Evolutionary conservation across 2,888 invertebrate genomes (phyloP).

Genomic region (Epirrhoe alternata): DNA sequence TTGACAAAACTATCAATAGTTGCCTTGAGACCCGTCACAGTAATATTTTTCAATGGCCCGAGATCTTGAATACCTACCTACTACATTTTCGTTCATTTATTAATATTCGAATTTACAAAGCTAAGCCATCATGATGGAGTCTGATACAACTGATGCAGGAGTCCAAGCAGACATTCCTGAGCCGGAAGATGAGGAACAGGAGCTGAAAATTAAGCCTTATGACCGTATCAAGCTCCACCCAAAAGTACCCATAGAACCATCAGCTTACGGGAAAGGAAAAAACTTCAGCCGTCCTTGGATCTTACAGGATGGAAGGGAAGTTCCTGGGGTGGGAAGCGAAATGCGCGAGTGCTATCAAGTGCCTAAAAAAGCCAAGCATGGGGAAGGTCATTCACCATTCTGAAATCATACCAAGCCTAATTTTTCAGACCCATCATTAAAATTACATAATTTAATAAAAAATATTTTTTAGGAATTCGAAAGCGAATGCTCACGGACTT

Average conservation of each 20-base stretch:
- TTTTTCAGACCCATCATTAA: background rate
- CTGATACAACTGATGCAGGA: slow-evolving; percentile 54
- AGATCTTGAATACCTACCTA: too few species aligned
- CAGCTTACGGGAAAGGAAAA: slow-evolving; percentile 71
- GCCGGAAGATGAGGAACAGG: slow-evolving; percentile 55
- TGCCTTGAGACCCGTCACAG: too few species aligned
- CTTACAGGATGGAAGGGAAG: slow-evolving; percentile 72
- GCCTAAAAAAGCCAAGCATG: slow-evolving; percentile 61
- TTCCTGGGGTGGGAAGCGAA: slow-evolving; percentile 69
- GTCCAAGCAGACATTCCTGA: slow-evolving; percentile 73
- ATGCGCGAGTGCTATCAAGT: slow-evolving; percentile 65
- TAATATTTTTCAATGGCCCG: too few species aligned
- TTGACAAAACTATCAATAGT: background rate
- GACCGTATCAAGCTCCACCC: slow-evolving; percentile 72
- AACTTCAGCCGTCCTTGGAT: slow-evolving; percentile 77
- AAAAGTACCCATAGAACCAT: slow-evolving; percentile 73
- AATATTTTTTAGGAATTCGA: slow-evolving; percentile 63
- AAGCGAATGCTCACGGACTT: slow-evolving; percentile 76
- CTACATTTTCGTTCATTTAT: too few species aligned
- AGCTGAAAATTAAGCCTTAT: slow-evolving; percentile 67
- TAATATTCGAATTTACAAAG: background rate
- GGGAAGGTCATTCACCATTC: slow-evolving; percentile 54
- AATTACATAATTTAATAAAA: background rate
- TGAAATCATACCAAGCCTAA: background rate
- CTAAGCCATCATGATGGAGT: slow-evolving; percentile 43